phyloP scores from a whole-genome alignment of 2,797 vertebrate species.

The Champsocephalus gunnari region DNA sequence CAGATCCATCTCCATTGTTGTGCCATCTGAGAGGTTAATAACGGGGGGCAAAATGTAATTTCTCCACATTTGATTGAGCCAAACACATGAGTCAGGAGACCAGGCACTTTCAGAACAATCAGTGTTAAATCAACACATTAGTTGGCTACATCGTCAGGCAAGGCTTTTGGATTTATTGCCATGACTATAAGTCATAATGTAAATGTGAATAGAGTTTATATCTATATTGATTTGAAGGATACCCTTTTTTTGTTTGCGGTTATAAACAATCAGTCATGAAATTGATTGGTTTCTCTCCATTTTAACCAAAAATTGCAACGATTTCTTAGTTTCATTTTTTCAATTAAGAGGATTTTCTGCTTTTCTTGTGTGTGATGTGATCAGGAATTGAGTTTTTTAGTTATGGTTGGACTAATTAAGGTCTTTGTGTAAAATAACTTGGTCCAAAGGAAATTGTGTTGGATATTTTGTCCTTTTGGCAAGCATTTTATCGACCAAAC shows the following conservation, averaged over 20 bases:
- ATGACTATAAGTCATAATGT: slow-evolving; percentile 7
- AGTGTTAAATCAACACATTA: slow-evolving; percentile 34
- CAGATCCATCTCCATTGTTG: slow-evolving; percentile 48
- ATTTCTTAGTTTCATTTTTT: neutral
- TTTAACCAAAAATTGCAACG: neutral
- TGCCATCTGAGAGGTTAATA: slow-evolving; percentile 64
- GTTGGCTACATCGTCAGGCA: slow-evolving; percentile 20
- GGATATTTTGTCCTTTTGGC: neutral
- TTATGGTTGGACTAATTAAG: neutral
- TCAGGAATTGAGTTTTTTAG: neutral
- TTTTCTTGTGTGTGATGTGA: neutral
- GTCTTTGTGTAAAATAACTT: neutral
- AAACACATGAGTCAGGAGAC: slow-evolving; percentile 30
- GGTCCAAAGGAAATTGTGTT: neutral
- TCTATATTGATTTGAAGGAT: slow-evolving; percentile 4
- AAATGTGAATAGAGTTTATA: slow-evolving; percentile 28
- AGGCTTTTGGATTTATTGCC: slow-evolving; percentile 25
- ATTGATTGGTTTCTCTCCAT: neutral
- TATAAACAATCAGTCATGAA: neutral
- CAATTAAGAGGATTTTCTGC: neutral
- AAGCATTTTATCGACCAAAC: neutral
- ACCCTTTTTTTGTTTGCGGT: neutral
- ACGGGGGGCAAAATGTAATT: slow-evolving; percentile 44
- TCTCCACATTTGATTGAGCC: slow-evolving; percentile 48
- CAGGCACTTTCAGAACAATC: slow-evolving; percentile 48